Conservation (phyloP, 2,797 vertebrate genomes). For the Nasua narica region DNA sequence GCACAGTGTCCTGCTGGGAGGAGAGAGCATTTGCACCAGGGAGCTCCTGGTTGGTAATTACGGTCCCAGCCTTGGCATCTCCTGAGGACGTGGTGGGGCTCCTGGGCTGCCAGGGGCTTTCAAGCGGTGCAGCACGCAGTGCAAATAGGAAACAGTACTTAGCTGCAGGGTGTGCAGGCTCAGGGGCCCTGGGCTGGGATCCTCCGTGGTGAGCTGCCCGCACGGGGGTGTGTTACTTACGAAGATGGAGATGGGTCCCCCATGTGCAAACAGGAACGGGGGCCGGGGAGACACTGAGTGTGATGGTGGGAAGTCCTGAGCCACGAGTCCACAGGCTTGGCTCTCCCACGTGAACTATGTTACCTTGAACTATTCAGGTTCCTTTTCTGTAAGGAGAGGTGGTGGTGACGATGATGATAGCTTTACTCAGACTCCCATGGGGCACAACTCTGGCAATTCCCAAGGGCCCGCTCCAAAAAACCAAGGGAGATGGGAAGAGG, state of each 20-base stretch:
- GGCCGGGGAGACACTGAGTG: background rate
- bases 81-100: background rate
- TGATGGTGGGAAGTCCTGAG: background rate
- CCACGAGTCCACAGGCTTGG: background rate
- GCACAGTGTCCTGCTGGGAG: background rate
- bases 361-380: background rate
- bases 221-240: no score
- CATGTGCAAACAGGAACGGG: background rate
- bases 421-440: background rate
- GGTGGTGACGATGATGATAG: background rate
- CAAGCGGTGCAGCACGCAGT: background rate
- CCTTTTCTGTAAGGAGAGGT: background rate
- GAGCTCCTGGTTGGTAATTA: background rate
- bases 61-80: background rate
- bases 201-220: background rate
- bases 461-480: background rate
- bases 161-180: background rate
- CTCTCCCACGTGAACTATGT: background rate
- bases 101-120: background rate
- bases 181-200: background rate
- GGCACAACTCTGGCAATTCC: background rate
- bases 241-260: background rate
- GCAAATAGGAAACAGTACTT: background rate
- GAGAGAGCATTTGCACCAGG: background rate
- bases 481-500: background rate